Conservation (phyloP, 2,888 invertebrate genomes). For the Lasiommata megera region DNA sequence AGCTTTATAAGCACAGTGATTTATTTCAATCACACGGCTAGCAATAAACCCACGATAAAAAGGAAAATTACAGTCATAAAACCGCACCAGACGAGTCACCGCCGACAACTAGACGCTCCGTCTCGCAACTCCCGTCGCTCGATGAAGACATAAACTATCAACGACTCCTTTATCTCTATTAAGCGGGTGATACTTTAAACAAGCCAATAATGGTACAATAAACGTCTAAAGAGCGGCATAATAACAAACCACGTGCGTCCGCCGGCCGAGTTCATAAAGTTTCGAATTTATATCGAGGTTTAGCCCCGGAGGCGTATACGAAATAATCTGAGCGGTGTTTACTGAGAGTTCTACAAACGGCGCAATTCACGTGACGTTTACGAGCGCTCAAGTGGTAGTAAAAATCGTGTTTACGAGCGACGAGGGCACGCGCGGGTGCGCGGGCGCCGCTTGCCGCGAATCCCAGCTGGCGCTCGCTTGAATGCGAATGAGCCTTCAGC, state of each 20-base stretch:
- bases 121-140: slow-evolving; percentile 48
- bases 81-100: slow-evolving; percentile 47
- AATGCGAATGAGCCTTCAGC: slow-evolving; percentile 50
- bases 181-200: slow-evolving; percentile 78
- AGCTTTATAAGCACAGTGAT: slow-evolving; percentile 48
- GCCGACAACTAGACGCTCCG: slow-evolving; percentile 59
- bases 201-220: slow-evolving; percentile 80
- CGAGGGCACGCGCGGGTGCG: slow-evolving; percentile 59
- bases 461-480: slow-evolving; percentile 60
- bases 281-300: slow-evolving; percentile 77
- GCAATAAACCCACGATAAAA: slow-evolving; percentile 54
- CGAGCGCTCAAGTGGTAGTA: slow-evolving; percentile 75
- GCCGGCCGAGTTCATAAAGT: slow-evolving; percentile 69
- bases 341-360: slow-evolving; percentile 78
- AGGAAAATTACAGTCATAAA: slow-evolving; percentile 74
- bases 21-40: slow-evolving; percentile 56
- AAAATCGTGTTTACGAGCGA: slow-evolving; percentile 76
- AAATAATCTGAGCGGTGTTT: slow-evolving; percentile 78
- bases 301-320: slow-evolving; percentile 78
- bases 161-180: slow-evolving; percentile 76
- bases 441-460: slow-evolving; percentile 48
- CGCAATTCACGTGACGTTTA: slow-evolving; percentile 78
- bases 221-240: slow-evolving; percentile 77
- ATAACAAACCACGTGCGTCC: slow-evolving; percentile 76
- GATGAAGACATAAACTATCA: slow-evolving; percentile 75